A percentile compares a stretch with the other conserved stretches of the same genome.
These are phyloP conservation scores for Mesorhabditis belari DNA, from an alignment of 2,888 invertebrate genomes.

Conservation along the genomic window DNA sequence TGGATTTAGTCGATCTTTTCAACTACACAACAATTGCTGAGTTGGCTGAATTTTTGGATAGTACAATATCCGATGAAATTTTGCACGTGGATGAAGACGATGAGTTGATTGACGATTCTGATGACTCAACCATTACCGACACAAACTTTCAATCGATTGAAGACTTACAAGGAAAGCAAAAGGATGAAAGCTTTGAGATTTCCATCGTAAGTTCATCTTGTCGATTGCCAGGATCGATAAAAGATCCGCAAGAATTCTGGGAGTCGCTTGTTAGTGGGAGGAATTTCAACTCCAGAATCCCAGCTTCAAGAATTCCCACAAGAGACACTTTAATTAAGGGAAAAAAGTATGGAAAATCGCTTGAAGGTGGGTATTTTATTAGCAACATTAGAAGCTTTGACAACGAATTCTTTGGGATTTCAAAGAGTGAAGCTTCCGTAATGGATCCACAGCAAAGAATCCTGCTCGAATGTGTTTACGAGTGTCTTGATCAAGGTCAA, in stretches of 20 bases:
- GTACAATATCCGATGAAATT: not conserved
- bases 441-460: slow-evolving; percentile 50
- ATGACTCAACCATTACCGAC: too few relatives aligned
- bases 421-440: slow-evolving; percentile 39
- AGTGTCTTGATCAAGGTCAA: not conserved
- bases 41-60: slow-evolving; percentile 17
- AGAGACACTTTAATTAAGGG: slow-evolving; percentile 34
- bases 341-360: slow-evolving; percentile 23
- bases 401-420: slow-evolving; percentile 43
- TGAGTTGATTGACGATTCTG: not conserved
- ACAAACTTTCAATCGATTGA: not conserved
- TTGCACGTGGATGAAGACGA: not conserved
- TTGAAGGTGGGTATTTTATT: slow-evolving; percentile 48
- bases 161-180: not conserved
- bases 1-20: slow-evolving; percentile 23
- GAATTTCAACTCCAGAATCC: slow-evolving; percentile 33
- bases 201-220: slow-evolving; percentile 21
- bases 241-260: slow-evolving; percentile 37
- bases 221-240: slow-evolving; percentile 39
- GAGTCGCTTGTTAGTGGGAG: slow-evolving; percentile 30
- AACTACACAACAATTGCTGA: slow-evolving; percentile 24
- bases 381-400: slow-evolving; percentile 33
- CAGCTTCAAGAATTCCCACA: slow-evolving; percentile 34
- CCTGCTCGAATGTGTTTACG: slow-evolving; percentile 36
- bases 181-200: not conserved